Percentiles rank a stretch among this genome's conserved stretches.
phyloP scores from a whole-genome alignment of 92 coral and sea anemone species.

The Hydrozoanthus gracilis region DNA sequence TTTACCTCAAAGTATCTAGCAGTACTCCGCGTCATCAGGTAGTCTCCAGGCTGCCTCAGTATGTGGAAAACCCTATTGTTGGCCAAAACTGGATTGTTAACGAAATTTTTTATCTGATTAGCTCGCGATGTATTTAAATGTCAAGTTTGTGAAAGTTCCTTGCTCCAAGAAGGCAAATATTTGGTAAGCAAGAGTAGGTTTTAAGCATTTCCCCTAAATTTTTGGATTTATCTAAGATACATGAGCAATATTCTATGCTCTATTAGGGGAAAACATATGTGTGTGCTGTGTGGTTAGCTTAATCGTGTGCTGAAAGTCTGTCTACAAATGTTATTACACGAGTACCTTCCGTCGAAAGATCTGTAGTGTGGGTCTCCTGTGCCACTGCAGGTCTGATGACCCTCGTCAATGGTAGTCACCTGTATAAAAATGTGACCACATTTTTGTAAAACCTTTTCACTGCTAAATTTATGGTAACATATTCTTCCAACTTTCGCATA shows the following conservation, averaged over 20 bases:
- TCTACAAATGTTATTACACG: neutral
- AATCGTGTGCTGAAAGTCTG: neutral
- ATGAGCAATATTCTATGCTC: no score
- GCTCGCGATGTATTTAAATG: no score
- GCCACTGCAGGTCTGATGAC: conserved; percentile 27
- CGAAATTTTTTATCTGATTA: neutral
- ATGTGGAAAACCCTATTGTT: conserved; percentile 6
- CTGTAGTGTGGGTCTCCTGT: conserved; percentile 47
- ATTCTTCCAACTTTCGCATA: neutral
- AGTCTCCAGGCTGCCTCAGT: conserved; percentile 26
- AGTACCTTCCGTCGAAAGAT: conserved; percentile 35
- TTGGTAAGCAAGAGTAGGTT: no score
- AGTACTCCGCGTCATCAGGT: conserved; percentile 22
- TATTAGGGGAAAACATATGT: neutral
- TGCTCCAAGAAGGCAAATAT: no score
- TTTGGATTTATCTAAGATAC: no score
- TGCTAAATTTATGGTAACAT: neutral
- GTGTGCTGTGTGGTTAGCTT: neutral
- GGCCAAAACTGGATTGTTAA: neutral
- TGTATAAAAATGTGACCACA: neutral
- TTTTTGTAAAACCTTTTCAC: neutral
- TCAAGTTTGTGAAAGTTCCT: no score
- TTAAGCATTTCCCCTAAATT: no score
- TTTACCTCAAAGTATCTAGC: conserved; percentile 11
- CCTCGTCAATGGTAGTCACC: conserved; percentile 36